Evolutionary conservation across 2,113 vertebrate genomes (phyloP).

Genomic region (Coptodon bakossiorum): DNA sequence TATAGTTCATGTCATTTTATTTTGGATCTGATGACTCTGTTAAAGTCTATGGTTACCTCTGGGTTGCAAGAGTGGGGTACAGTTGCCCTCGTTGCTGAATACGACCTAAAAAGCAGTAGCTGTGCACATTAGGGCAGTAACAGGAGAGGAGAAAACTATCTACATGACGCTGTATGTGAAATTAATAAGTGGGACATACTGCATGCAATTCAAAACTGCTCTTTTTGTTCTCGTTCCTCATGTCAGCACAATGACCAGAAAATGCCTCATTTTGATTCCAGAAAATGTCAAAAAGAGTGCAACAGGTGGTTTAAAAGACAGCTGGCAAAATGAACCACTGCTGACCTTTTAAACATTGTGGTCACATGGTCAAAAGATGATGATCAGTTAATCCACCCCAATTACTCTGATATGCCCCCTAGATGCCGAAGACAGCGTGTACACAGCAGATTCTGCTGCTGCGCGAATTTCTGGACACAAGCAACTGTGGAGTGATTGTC

Average conservation of each 20-base stretch:
- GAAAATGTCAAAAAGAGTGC: constrained; percentile 16
- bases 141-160: constrained; percentile 30
- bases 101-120: constrained; percentile 37
- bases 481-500: constrained; percentile 21
- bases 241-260: background rate
- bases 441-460: constrained; percentile 49
- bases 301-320: constrained; percentile 67
- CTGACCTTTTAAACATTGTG: constrained; percentile 77
- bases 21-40: constrained; percentile 64
- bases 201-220: background rate
- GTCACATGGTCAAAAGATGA: constrained; percentile 71
- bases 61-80: constrained; percentile 37
- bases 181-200: constrained; percentile 6
- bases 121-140: constrained; percentile 50
- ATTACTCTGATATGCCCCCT: constrained; percentile 64
- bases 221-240: background rate
- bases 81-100: constrained; percentile 36
- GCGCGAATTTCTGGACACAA: constrained; percentile 51
- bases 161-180: constrained; percentile 29
- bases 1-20: constrained; percentile 61
- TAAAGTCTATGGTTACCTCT: constrained; percentile 53
- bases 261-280: background rate
- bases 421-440: constrained; percentile 39
- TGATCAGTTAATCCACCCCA: constrained; percentile 71
- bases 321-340: constrained; percentile 72